These are phyloP conservation scores for Rhinoraja longicauda DNA, from an alignment of 2,797 vertebrate species.

Conservation along the genomic window DNA sequence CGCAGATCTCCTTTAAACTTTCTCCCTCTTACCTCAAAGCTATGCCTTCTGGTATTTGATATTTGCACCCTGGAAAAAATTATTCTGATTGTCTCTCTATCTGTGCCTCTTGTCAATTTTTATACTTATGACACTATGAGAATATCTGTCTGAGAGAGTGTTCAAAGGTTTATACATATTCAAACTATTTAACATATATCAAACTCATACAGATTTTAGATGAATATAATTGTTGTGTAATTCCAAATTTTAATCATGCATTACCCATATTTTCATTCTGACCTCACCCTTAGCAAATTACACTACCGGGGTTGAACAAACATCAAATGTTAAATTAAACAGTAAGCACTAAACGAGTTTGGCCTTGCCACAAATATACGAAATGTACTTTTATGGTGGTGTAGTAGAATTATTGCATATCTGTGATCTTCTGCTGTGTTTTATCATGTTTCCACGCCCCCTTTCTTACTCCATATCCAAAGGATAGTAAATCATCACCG, in stretches of 20 bases:
- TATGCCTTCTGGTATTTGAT: no score
- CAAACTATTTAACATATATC: constrained; percentile 11
- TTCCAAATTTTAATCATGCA: background rate
- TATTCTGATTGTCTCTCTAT: no score
- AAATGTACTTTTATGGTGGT: background rate
- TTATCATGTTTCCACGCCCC: background rate
- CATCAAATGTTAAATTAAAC: background rate
- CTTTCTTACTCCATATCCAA: background rate
- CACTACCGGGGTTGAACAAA: background rate
- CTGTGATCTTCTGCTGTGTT: background rate
- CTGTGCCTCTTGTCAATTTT: no score
- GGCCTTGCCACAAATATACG: background rate
- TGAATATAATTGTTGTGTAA: background rate
- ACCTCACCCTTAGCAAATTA: background rate
- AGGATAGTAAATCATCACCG: background rate
- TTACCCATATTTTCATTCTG: background rate
- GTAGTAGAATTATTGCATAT: background rate
- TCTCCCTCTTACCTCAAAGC: no score
- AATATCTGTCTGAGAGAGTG: background rate
- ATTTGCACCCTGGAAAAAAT: no score
- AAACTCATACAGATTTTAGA: background rate
- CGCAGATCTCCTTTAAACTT: no score
- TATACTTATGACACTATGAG: background rate
- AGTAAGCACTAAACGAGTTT: background rate
- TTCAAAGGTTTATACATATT: background rate